phyloP scores from a whole-genome alignment of 1,140 invertebrate species.

The Magallana angulata region DNA sequence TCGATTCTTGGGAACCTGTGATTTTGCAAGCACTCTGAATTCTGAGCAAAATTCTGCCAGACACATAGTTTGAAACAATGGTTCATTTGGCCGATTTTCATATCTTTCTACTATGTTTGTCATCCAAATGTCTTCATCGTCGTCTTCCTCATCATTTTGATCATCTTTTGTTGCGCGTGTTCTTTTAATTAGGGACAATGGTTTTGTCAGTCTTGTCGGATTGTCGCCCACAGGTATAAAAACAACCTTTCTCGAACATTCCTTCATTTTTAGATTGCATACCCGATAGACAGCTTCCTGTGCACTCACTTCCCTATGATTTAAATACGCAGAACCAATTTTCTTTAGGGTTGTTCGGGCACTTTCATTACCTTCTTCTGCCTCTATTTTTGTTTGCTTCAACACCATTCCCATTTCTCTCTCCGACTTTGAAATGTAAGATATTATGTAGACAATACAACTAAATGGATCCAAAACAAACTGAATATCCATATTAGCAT shows the following conservation, averaged over 20 bases:
- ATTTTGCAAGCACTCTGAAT: not conserved
- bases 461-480: conserved; percentile 30
- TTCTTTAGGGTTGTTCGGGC: conserved; percentile 43
- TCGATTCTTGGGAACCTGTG: conserved; percentile 4
- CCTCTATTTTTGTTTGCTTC: conserved; percentile 49
- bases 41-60: no score
- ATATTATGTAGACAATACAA: conserved; percentile 50
- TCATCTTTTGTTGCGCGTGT: not conserved
- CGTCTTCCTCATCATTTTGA: not conserved
- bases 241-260: no score
- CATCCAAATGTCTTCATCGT: conserved; percentile 13
- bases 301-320: conserved; percentile 53
- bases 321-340: conserved; percentile 49
- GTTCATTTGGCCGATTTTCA: not conserved
- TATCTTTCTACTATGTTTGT: conserved; percentile 7
- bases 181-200: conserved; percentile 1
- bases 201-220: no score
- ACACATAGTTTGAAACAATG: not conserved
- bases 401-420: conserved; percentile 52
- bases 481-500: conserved; percentile 47
- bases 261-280: no score
- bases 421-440: conserved; percentile 41
- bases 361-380: conserved; percentile 46
- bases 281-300: conserved; percentile 55
- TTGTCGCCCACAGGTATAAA: no score